These are phyloP conservation scores for Trachops cirrhosus DNA, from an alignment of 2,797 vertebrate genomes.

Conservation along the genomic window DNA sequence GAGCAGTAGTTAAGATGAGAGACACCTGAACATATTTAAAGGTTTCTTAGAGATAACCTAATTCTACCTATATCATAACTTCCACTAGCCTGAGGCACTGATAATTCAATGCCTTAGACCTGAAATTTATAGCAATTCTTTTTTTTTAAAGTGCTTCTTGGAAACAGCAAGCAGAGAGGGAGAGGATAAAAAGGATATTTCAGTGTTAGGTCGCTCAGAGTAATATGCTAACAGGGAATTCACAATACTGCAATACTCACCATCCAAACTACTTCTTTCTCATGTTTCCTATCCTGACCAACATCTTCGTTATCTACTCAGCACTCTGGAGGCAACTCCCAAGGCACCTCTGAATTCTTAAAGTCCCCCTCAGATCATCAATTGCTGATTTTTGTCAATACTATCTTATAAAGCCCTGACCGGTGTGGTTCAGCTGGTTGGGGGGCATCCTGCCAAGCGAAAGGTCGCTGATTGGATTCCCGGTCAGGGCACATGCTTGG, in stretches of 20 bases:
- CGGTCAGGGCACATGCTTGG: neutral
- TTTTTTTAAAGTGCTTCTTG: neutral
- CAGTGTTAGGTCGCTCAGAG: neutral
- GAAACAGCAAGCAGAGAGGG: neutral
- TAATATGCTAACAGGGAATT: neutral
- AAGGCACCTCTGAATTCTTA: neutral
- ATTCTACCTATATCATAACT: slow-evolving; percentile 24
- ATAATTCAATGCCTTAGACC: neutral
- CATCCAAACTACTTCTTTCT: neutral
- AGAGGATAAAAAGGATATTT: slow-evolving; percentile 19
- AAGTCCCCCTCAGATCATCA: neutral
- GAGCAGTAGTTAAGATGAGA: neutral
- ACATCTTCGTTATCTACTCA: neutral
- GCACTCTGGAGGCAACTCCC: neutral
- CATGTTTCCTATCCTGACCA: neutral
- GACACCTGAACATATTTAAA: neutral
- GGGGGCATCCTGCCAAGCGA: neutral
- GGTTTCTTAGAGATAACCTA: slow-evolving; percentile 18
- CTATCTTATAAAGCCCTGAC: neutral
- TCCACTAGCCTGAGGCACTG: neutral
- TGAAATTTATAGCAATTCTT: slow-evolving; percentile 3
- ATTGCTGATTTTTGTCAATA: neutral
- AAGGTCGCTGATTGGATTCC: neutral
- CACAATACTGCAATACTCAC: neutral
- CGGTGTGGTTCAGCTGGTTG: neutral